Base-by-base conservation (phyloP, 2,797 vertebrate species). In the Phoeniculus purpureus region DNA sequence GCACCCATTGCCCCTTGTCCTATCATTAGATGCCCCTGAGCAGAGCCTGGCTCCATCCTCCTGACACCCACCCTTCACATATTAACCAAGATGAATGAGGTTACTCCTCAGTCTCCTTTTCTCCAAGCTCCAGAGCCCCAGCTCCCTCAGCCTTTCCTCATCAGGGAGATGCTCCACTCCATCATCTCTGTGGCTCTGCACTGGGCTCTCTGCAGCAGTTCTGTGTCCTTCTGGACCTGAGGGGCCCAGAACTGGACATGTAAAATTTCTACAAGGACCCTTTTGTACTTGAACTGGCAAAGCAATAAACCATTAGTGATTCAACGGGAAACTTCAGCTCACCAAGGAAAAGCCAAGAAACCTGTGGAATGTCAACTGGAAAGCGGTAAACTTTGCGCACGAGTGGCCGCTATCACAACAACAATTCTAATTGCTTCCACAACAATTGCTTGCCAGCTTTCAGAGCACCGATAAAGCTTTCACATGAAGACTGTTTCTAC, bases 261-360 rank as follows among this genome's bases (percentile, higher is more conserved):
- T 70, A n/a, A 72, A 43, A 91, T 87, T 87, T 78, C 79, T 84
- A n/a, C 26, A 19, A 34, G 14, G 34, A 65, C 7, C 32, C 27
- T 76, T 93, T 56, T 48, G 31, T 43, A 70, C 29, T 43, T 71
- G 31, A 75, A 73, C 85, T 81, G 87, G 62, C 64, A 94, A 92
- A 85, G 50, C 59, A 81, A 55, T 87, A 78, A 87, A 78, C 27
- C 34, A 55, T 80, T 47, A 66, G 68, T 45, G 85, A 90, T 73
- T 82, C 81, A 79, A 55, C 22, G 51, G 75, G 68, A 67, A 91
- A 52, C 27, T 59, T 66, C 52, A 78, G 82, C 25, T 89, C 89
- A 76, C 31, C 18, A 58, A 94, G 22, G 27, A 50, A 73, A 94
- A 88, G 60, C 81, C 75, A 88, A 90, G 48, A 68, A 71, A 82